Evolutionary conservation across 2,113 vertebrate genomes (phyloP).

Genomic region (Oryzias melastigma): DNA sequence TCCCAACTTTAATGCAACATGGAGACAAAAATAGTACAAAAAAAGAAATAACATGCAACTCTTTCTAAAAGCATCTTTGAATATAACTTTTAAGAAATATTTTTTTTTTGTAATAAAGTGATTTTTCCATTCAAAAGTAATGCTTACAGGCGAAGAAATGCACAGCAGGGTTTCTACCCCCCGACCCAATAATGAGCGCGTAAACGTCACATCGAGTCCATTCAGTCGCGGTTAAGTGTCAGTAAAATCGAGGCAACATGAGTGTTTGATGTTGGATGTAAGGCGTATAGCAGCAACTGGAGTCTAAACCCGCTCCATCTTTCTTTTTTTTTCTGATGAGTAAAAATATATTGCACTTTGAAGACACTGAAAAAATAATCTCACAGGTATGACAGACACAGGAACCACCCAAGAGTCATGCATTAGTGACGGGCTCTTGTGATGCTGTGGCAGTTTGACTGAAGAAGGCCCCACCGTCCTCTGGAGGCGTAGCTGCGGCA

Average conservation of each 20-base stretch:
- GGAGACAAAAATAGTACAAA: background rate
- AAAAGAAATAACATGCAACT: slow-evolving; percentile 47
- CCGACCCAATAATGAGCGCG: slow-evolving; percentile 25
- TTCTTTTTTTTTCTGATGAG: slow-evolving; percentile 54
- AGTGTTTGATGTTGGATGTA: slow-evolving; percentile 52
- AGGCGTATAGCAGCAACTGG: slow-evolving; percentile 74
- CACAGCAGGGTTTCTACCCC: slow-evolving; percentile 30
- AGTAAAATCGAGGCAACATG: slow-evolving; percentile 57
- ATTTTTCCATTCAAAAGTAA: slow-evolving; percentile 54
- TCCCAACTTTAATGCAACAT: slow-evolving; percentile 7
- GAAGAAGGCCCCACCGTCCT: slow-evolving; percentile 13
- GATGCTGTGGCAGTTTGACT: slow-evolving; percentile 35
- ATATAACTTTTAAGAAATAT: slow-evolving; percentile 48
- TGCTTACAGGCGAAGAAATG: slow-evolving; percentile 41
- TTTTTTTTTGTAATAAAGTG: slow-evolving; percentile 35
- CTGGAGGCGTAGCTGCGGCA: slow-evolving; percentile 10
- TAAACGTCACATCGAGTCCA: slow-evolving; percentile 32
- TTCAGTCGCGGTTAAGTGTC: slow-evolving; percentile 19
- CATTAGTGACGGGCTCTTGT: slow-evolving; percentile 54
- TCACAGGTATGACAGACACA: slow-evolving; percentile 62
- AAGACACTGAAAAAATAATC: slow-evolving; percentile 70
- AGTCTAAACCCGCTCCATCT: slow-evolving; percentile 43
- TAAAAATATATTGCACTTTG: slow-evolving; percentile 80
- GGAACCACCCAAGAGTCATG: slow-evolving; percentile 62
- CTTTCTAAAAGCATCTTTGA: slow-evolving; percentile 34